Evolutionary conservation across 1,140 invertebrate genomes (phyloP).

Genomic region (Papilio aristodemus): DNA sequence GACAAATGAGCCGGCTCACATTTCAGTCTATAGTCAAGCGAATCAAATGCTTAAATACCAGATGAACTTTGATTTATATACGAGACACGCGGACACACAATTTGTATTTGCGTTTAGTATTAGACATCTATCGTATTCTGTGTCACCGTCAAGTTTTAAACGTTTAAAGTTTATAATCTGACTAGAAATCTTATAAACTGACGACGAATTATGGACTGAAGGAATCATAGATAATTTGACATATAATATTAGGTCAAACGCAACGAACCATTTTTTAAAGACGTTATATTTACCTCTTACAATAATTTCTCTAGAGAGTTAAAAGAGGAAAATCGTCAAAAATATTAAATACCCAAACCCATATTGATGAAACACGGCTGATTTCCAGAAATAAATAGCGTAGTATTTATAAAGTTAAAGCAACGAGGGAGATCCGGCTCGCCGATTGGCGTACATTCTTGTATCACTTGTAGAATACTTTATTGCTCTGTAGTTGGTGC

Average conservation of each 20-base stretch:
- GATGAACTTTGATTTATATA: constrained; percentile 7
- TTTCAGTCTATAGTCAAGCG: not conserved
- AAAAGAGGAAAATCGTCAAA: constrained; percentile 16
- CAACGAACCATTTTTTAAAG: not conserved
- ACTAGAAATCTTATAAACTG: no score
- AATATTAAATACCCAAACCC: constrained; percentile 24
- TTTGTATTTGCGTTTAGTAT: no score
- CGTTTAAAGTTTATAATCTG: no score
- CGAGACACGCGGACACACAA: not conserved
- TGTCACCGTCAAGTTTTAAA: no score
- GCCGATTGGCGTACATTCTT: constrained; percentile 67
- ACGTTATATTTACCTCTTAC: not conserved
- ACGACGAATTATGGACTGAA: no score
- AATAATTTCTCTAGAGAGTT: not conserved
- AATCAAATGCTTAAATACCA: not conserved
- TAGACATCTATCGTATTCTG: no score
- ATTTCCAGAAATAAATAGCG: constrained; percentile 78
- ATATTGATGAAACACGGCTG: constrained; percentile 63
- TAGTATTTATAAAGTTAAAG: constrained; percentile 78
- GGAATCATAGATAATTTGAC: no score
- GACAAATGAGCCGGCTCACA: constrained; percentile 23
- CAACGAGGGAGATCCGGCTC: constrained; percentile 62
- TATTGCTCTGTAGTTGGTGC: constrained; percentile 57
- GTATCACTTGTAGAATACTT: constrained; percentile 80
- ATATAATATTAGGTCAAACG: no score